phyloP scores from a whole-genome alignment of 2,113 vertebrate genomes.

The Aegithalos caudatus region DNA sequence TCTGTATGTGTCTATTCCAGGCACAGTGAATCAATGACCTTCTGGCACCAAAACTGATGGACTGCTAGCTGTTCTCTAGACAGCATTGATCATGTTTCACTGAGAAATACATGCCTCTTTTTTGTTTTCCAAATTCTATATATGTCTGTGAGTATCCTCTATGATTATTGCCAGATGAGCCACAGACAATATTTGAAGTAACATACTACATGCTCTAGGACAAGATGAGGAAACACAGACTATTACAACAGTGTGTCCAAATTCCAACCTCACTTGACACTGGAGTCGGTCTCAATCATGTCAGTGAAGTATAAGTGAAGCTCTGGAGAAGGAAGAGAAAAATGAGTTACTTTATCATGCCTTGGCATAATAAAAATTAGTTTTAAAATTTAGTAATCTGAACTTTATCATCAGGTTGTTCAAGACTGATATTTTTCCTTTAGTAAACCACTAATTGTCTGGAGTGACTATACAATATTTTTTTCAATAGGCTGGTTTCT shows the following conservation, averaged over 20 bases:
- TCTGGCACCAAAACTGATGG: not conserved
- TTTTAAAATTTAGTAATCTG: not conserved
- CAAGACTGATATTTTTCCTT: not conserved
- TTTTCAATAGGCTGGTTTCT: not conserved
- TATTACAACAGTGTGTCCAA: not conserved
- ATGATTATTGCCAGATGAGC: not conserved
- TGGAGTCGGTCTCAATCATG: not conserved
- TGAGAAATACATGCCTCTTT: not conserved
- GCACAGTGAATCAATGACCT: not conserved
- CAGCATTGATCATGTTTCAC: not conserved
- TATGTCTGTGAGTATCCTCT: not conserved
- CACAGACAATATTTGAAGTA: not conserved
- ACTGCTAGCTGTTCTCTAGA: not conserved
- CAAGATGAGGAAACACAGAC: not conserved
- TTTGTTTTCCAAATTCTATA: not conserved
- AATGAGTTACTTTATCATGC: not conserved
- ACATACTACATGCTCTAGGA: not conserved
- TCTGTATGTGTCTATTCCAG: not conserved
- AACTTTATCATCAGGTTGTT: not conserved
- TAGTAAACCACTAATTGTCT: not conserved
- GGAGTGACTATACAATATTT: not conserved
- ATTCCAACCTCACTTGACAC: not conserved
- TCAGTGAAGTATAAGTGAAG: not conserved
- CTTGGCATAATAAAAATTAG: not conserved
- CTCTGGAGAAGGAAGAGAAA: not conserved